Evolutionary conservation across 1,140 invertebrate genomes (phyloP), one percentile per base, ranked within the genome.

Genomic region (Grapholita molesta): DNA sequence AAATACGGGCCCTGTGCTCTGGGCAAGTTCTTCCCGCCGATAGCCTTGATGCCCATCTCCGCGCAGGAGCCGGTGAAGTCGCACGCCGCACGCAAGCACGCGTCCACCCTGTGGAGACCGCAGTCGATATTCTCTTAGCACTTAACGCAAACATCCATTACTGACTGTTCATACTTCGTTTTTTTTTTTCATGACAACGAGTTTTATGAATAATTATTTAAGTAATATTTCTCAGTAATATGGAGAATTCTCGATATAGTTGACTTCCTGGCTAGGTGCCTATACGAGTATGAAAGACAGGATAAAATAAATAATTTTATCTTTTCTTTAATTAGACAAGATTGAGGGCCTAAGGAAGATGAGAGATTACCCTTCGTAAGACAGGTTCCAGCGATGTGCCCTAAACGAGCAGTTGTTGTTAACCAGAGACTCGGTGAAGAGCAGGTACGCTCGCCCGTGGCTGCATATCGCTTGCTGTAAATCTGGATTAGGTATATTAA

Each of bases 361-460:
- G 28, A 24, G 18, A 12, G 53, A 64, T 70, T 78, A 90, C 91
- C 90, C 83, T 73, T 83, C 83, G 69, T 92, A 93, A 11, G 92
- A 91, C 24, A 90, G 75, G 66, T 94, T 89, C 94, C 94, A 94
- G 11, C 72, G 77, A 64, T 89, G 91, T 8, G 89, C 92, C 72
- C 86, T 85, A 67, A 94, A 94, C 0, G 82, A 89, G 70, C 93
- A 94, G 72, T 93, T 93, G 5, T 76, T 74, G 28, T 79, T 85
- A 5, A 90, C 77, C 67, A 94, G 77, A 1, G 93, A 94, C 71
- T 94, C 93, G 0, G 90, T 94, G 61, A 94, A 92, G n/a, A 94
- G 90, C 5, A 93, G 7, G 52, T 94, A 93, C 0, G 94, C 92
- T 2, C 93, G 88, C 5, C 93, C 93, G 70, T 94, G 94, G 68